phyloP scores from a whole-genome alignment of 1,140 invertebrate genomes.

The Drosophila littoralis region DNA sequence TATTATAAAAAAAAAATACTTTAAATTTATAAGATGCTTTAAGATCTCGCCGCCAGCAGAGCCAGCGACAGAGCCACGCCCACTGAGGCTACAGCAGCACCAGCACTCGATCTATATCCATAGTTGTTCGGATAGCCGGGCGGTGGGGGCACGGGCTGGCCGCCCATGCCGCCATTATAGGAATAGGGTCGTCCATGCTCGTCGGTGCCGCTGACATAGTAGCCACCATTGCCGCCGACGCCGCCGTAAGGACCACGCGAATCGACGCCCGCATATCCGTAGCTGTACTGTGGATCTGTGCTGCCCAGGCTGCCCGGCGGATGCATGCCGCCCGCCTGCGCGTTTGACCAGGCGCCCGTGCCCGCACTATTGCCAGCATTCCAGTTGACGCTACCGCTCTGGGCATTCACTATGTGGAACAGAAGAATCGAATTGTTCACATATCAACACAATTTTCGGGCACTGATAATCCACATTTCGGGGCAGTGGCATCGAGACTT shows the following conservation, averaged over 20 bases:
- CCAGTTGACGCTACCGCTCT: slow-evolving; percentile 27
- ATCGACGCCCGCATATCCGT: slow-evolving; percentile 70
- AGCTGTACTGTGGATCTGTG: slow-evolving; percentile 62
- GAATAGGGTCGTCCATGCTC: slow-evolving; percentile 67
- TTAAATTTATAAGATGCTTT: slow-evolving; percentile 18
- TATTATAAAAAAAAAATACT: background rate
- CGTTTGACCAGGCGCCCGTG: slow-evolving; percentile 40
- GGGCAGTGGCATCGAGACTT: slow-evolving; percentile 23
- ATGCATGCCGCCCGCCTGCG: slow-evolving; percentile 59
- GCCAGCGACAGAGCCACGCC: slow-evolving; percentile 21
- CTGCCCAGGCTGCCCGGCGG: slow-evolving; percentile 55
- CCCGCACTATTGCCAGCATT: slow-evolving; percentile 27
- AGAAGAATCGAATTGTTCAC: background rate
- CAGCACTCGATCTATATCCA: slow-evolving; percentile 36
- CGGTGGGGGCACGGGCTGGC: slow-evolving; percentile 43
- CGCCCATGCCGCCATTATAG: slow-evolving; percentile 53
- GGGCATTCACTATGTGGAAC: slow-evolving; percentile 23
- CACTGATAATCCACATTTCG: slow-evolving; percentile 35
- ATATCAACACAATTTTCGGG: background rate
- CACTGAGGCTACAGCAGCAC: background rate
- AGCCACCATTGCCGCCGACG: slow-evolving; percentile 70
- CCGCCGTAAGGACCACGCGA: slow-evolving; percentile 68
- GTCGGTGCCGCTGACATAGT: slow-evolving; percentile 69
- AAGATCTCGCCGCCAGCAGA: slow-evolving; percentile 36
- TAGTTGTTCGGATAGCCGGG: slow-evolving; percentile 54